These are phyloP conservation scores for Peribatodes rhomboidaria DNA, from an alignment of 2,888 invertebrate genomes.

Conservation along the genomic window DNA sequence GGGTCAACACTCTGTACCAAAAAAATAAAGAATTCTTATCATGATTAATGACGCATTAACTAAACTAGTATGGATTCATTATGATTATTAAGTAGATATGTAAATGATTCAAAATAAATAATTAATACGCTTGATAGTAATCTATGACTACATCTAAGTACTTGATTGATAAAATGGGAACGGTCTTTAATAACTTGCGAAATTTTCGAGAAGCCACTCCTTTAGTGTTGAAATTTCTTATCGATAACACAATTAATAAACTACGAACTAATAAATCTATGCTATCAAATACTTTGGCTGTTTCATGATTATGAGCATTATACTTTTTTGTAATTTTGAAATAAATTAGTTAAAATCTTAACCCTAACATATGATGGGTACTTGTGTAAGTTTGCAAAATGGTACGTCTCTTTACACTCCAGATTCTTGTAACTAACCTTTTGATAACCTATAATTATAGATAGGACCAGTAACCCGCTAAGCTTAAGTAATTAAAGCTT, in stretches of 20 bases:
- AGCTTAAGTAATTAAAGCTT: no score
- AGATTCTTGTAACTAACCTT: no score
- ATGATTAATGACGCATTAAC: constrained; percentile 15
- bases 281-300: not conserved
- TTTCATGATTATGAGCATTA: not conserved
- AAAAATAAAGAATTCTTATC: constrained; percentile 4
- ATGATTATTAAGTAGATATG: constrained; percentile 15
- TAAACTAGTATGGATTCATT: no score
- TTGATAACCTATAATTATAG: no score
- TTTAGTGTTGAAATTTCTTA: constrained; percentile 2
- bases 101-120: constrained; percentile 15
- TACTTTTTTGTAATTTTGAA: not conserved
- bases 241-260: constrained; percentile 4
- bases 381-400: no score
- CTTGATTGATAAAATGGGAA: constrained; percentile 23
- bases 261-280: not conserved
- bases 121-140: constrained; percentile 14
- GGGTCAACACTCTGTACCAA: not conserved
- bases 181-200: constrained; percentile 16
- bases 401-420: no score
- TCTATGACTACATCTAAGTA: constrained; percentile 13
- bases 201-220: constrained; percentile 22
- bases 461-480: no score
- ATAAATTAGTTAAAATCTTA: not conserved
- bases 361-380: no score